A percentile compares a stretch with the other conserved stretches of the same genome.
Evolutionary conservation across 2,888 invertebrate species (phyloP).

Genomic region (Dynastes tityus): DNA sequence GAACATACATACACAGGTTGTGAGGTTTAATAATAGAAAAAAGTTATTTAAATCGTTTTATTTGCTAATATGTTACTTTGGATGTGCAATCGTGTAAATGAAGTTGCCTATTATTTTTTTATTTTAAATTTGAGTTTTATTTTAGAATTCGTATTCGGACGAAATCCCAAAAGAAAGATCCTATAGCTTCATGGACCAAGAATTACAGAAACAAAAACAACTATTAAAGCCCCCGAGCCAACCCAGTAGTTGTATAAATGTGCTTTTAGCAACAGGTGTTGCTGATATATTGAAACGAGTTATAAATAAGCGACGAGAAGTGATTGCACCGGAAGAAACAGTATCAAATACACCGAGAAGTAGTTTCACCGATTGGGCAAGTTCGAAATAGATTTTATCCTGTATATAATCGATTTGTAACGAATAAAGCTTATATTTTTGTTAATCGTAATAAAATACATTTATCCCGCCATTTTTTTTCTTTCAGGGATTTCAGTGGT

Average conservation of each 20-base stretch:
- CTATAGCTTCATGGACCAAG: conserved; percentile 64
- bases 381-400: conserved; percentile 52
- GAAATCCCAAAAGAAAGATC: conserved; percentile 65
- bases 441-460: conserved; percentile 44
- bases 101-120: conserved; percentile 33
- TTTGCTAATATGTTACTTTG: not conserved
- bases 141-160: conserved; percentile 65
- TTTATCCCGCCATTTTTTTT: conserved; percentile 47
- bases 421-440: conserved; percentile 38
- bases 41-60: too few relatives aligned
- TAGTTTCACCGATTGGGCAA: conserved; percentile 68
- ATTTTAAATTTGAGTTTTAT: conserved; percentile 47
- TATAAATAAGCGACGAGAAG: conserved; percentile 67
- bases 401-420: conserved; percentile 27
- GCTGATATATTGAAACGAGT: conserved; percentile 69
- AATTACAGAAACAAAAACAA: conserved; percentile 64
- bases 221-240: conserved; percentile 59
- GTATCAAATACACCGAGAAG: conserved; percentile 60
- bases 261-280: conserved; percentile 66
- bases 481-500: conserved; percentile 55
- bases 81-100: not conserved
- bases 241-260: conserved; percentile 68
- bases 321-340: conserved; percentile 62
- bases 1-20: too few relatives aligned
- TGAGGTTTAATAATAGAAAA: not conserved